Base-by-base conservation (phyloP, 2,797 vertebrate genomes). In the Typhlichthys subterraneus region DNA sequence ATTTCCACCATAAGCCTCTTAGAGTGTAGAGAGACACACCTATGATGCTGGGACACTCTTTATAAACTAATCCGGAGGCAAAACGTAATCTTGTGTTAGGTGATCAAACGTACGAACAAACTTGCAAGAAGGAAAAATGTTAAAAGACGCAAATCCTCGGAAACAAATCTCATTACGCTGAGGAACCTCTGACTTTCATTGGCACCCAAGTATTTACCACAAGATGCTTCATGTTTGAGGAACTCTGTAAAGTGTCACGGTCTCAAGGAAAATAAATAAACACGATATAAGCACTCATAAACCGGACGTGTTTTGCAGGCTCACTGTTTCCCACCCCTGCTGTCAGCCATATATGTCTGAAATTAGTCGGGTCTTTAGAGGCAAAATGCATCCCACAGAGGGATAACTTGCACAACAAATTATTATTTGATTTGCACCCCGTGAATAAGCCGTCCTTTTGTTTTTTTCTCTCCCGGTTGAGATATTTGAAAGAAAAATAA, bases 121-220 rank as follows among this genome's bases (percentile, higher is more conserved):
- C 86, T 82, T 89, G 82, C 69, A 78, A 90, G 33, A 42, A 70
- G 46, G 12, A 74, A 70, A 92, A 88, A 84, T 88, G 88, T 14
- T 90, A 88, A 85, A 76, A 88, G 78, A 73, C 74, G 65, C 80
- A 90, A 90, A 92, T 91, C 89, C 87, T 54, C 74, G 77, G 84
- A 76, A 91, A 88, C 85, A 91, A 93, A 93, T 93, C 92, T 91
- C 84, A 90, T 93, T 92, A 92, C 55, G 65, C 78, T 12, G 49
- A 77, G 65, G 76, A 84, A 77, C 69, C 76, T 77, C 73, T 72
- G 84, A 79, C 79, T 85, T 74, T 73, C 62, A 48, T 53, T 17
- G 0, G 67, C 65, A 77, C 77, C 78, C 67, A 59, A 69, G 58
- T 80, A 74, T 85, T 84, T 82, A 85, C 72, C 63, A 72, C 73